Base-by-base conservation (phyloP, 1,140 invertebrate species). In the Drosophila willistoni region DNA sequence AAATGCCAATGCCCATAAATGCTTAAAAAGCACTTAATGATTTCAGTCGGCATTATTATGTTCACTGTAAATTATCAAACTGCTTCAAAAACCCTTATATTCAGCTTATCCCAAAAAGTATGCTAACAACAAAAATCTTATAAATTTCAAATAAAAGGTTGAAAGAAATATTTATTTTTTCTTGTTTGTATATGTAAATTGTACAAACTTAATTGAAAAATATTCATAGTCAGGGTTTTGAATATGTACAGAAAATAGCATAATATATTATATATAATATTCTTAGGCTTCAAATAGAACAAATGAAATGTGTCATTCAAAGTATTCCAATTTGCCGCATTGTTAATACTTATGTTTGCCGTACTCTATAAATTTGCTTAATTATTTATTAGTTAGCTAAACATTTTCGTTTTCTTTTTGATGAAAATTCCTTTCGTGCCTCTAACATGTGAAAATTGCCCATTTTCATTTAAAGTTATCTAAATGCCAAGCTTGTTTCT, bases 401-500 rank as follows among this genome's bases (percentile, higher is more conserved):
- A 79, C 55, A 79, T 73, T 78, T 77, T 42, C 22, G 44, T 71
- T 62, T 72, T 17, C 39, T n/a, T n/a, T 51, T 22, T 51, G 17
- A 10, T 47, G 9, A 10, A 47, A 36, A 59, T 55, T 63, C 54
- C 33, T 36, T 68, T 47, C 7, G 44, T 17, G 60, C 59, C 36
- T 13, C 12, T 17, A 61, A 57, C 29, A 14, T 60, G 51, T 73
- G 67, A 1, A 71, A 60, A 57, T 29, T 44, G 5, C 59, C 7
- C 17, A 62, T 44, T 64, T 64, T 42, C 2, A 9, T 60, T 60
- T 34, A 12, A 19, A 34, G 14, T 17, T 34, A 71, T 2, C 29
- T 42, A 59, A 56, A 57, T 56, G 73, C 56, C 56, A 42, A 73
- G 83, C 83, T 87, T 87, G 71, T 73, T 79, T 87, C 68, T 77